A percentile compares a stretch with the other conserved stretches of the same genome.
These are phyloP conservation scores for Penelope pileata DNA, from an alignment of 2,113 vertebrate species.

Conservation along the genomic window DNA sequence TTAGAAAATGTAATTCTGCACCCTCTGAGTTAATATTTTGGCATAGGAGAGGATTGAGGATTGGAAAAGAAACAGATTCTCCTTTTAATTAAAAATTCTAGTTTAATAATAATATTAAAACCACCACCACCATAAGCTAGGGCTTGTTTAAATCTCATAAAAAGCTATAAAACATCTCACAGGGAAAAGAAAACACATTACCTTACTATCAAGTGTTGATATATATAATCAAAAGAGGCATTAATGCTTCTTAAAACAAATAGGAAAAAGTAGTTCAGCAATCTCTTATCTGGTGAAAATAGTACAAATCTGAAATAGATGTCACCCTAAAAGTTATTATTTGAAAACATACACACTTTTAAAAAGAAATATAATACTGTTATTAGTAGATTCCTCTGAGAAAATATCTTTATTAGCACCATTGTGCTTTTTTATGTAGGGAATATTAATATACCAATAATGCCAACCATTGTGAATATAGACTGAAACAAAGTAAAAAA, in stretches of 20 bases:
- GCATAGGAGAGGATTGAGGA: not conserved
- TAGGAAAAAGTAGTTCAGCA: not conserved
- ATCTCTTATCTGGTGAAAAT: not conserved
- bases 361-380: not conserved
- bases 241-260: not conserved
- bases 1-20: not conserved
- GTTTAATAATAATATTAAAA: not conserved
- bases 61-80: not conserved
- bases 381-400: not conserved
- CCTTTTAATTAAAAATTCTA: not conserved
- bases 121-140: not conserved
- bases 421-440: not conserved
- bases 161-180: not conserved
- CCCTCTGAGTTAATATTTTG: not conserved
- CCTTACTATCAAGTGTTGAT: not conserved
- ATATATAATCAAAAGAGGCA: not conserved
- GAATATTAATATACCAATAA: not conserved
- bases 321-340: not conserved
- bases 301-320: not conserved
- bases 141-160: not conserved
- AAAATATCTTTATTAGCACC: not conserved
- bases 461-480: not conserved
- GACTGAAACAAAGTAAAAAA: not conserved
- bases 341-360: not conserved
- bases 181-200: not conserved